A percentile compares a stretch with the other conserved stretches of the same genome.
Evolutionary conservation across 2,888 invertebrate genomes (phyloP).

Genomic region (Candidula unifasciata): DNA sequence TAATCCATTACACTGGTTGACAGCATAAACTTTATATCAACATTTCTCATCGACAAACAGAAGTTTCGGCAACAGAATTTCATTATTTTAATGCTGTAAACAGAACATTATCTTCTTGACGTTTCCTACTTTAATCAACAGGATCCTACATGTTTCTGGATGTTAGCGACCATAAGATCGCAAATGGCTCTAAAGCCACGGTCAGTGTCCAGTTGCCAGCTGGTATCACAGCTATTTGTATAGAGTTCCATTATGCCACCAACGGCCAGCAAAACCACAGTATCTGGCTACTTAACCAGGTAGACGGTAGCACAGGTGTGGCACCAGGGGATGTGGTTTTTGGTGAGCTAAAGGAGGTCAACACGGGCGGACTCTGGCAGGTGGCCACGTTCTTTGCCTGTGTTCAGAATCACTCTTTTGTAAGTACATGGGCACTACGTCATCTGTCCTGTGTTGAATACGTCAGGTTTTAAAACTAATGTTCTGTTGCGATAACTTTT

Average conservation of each 20-base stretch:
- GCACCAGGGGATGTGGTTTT: neutral
- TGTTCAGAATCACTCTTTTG: neutral
- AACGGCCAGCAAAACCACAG: neutral
- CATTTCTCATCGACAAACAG: too few species aligned
- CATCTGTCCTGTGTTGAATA: neutral
- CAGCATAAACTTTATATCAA: too few species aligned
- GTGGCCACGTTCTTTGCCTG: neutral
- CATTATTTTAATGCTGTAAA: too few species aligned
- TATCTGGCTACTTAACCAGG: neutral
- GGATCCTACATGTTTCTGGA: slow-evolving; percentile 27
- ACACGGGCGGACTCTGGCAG: neutral
- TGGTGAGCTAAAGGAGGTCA: slow-evolving; percentile 16
- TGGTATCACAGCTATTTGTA: slow-evolving; percentile 12
- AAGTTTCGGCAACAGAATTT: too few species aligned
- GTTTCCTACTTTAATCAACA: neutral
- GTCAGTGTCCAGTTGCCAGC: neutral
- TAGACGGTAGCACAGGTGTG: neutral
- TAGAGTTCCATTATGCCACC: slow-evolving; percentile 38
- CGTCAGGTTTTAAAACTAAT: neutral
- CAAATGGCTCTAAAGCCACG: neutral
- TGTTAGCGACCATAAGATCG: neutral
- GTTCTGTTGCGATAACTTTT: neutral
- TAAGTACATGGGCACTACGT: too few species aligned
- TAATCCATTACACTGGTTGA: too few species aligned
- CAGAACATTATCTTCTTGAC: too few species aligned